Percentiles rank a stretch among this genome's conserved stretches.
Conservation (phyloP, 2,888 invertebrate species). For the Drosophila tripunctata region DNA sequence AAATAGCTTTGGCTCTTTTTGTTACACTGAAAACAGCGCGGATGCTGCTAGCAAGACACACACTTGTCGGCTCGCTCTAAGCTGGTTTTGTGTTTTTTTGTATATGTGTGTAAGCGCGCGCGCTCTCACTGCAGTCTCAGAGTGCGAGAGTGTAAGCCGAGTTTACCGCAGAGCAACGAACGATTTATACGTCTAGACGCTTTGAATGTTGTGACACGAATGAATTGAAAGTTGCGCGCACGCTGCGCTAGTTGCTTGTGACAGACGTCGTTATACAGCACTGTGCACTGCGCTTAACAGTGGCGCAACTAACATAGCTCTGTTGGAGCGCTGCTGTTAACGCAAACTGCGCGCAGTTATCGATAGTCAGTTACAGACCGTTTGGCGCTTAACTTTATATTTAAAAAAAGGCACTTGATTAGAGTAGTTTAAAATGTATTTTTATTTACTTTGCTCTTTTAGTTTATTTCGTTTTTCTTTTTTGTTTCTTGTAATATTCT, state of each 20-base stretch:
- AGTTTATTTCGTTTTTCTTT: too few relatives aligned
- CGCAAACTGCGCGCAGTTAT: not conserved
- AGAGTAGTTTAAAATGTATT: conserved; percentile 72
- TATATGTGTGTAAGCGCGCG: conserved; percentile 42
- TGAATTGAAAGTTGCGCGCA: conserved; percentile 48
- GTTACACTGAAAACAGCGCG: conserved; percentile 57
- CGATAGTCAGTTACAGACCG: too few relatives aligned
- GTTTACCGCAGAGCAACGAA: conserved; percentile 35
- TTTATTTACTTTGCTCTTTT: conserved; percentile 55
- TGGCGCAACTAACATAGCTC: conserved; percentile 3
- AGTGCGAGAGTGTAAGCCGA: conserved; percentile 58
- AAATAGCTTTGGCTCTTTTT: conserved; percentile 76
- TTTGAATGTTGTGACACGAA: conserved; percentile 58
- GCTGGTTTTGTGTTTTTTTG: conserved; percentile 58
- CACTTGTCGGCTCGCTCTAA: conserved; percentile 74
- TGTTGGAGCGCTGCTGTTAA: not conserved
- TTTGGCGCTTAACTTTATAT: not conserved
- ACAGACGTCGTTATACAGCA: conserved; percentile 23
- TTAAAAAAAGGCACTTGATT: not conserved
- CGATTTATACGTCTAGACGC: conserved; percentile 53
- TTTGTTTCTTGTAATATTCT: conserved; percentile 59
- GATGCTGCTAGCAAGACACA: conserved; percentile 72
- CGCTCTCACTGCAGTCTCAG: conserved; percentile 34
- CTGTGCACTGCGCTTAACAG: conserved; percentile 7
- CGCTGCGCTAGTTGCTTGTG: conserved; percentile 23